Conservation (phyloP, 2,113 vertebrate species). For the Cheirogaleus medius region DNA sequence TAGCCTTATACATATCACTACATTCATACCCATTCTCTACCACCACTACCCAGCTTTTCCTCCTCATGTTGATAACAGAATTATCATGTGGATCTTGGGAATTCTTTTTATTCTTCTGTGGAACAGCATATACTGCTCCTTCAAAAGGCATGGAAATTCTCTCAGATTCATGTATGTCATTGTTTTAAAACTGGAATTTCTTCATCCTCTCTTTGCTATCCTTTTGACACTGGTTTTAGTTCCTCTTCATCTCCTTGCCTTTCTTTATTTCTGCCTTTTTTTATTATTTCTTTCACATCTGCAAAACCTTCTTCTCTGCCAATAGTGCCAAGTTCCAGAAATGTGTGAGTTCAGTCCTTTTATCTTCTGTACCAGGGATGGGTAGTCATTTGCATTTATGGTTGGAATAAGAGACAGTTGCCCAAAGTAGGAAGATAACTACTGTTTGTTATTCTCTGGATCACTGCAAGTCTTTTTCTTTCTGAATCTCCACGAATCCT, state of each 20-base stretch:
- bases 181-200: slow-evolving; percentile 16
- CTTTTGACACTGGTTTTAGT: slow-evolving; percentile 5
- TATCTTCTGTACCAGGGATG: neutral
- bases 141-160: neutral
- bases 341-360: neutral
- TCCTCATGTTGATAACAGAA: neutral
- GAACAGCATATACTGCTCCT: neutral
- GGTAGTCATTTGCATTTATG: neutral
- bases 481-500: neutral
- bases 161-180: neutral
- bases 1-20: neutral
- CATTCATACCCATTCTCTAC: neutral
- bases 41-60: neutral
- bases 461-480: slow-evolving; percentile 2
- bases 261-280: neutral
- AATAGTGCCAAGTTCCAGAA: neutral
- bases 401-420: neutral
- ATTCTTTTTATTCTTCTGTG: neutral
- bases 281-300: slow-evolving; percentile 23
- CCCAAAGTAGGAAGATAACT: neutral
- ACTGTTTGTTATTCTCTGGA: neutral
- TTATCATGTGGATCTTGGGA: neutral
- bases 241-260: slow-evolving; percentile 14
- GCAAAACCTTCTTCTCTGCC: neutral
- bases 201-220: slow-evolving; percentile 36